Conservation (phyloP, 2,888 invertebrate species). For the Troilus luridus region DNA sequence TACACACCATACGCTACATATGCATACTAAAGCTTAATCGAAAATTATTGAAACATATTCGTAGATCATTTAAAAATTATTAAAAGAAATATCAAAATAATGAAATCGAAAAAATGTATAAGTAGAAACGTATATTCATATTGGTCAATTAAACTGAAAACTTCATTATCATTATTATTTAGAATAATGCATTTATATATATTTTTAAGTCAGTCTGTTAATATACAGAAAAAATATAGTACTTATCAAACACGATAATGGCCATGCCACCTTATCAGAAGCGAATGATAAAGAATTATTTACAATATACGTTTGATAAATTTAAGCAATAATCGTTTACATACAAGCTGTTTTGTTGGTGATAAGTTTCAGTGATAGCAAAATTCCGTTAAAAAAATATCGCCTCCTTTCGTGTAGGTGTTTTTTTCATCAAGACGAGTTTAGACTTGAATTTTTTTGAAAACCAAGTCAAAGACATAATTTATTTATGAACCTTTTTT, state of each 20-base stretch:
- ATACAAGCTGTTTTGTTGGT: neutral
- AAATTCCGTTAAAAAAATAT: neutral
- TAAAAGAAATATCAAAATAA: neutral
- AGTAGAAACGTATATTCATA: neutral
- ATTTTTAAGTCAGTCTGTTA: neutral
- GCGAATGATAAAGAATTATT: neutral
- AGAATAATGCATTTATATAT: neutral
- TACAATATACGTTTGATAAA: neutral
- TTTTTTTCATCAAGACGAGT: neutral
- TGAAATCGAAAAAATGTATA: too few species aligned
- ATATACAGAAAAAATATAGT: neutral
- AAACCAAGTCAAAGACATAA: too few species aligned
- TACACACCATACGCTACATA: too few species aligned
- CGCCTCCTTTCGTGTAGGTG: neutral
- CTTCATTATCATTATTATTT: neutral
- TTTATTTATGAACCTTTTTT: too few species aligned
- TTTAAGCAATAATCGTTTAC: neutral
- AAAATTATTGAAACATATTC: neutral
- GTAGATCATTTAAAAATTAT: neutral
- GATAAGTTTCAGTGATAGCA: too few species aligned
- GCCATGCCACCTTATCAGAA: neutral
- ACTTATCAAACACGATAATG: constrained; percentile 13
- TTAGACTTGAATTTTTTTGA: too few species aligned
- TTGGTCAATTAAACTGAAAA: neutral
- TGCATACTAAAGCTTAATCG: neutral